Evolutionary conservation across 2,888 invertebrate species (phyloP).

Genomic region (Ptilodon capucinus): DNA sequence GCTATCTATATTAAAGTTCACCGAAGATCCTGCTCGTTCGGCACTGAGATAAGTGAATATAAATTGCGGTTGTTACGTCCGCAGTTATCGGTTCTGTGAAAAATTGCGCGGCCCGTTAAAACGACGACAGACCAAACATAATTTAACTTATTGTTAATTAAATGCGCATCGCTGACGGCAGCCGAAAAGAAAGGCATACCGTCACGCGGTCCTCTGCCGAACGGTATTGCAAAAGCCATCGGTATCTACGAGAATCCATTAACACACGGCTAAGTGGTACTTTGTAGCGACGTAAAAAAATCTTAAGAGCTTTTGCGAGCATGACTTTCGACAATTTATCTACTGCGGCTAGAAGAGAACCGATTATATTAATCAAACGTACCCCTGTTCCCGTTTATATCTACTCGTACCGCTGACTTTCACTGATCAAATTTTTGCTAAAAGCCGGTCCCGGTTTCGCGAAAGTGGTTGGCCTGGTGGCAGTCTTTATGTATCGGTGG

Average conservation of each 20-base stretch:
- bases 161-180: constrained; percentile 16
- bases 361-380: constrained; percentile 54
- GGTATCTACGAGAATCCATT: constrained; percentile 9
- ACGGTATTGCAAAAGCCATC: constrained; percentile 7
- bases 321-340: constrained; percentile 22
- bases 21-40: constrained; percentile 18
- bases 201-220: constrained; percentile 5
- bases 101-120: constrained; percentile 21
- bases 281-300: constrained; percentile 7
- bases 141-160: constrained; percentile 30
- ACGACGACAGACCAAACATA: constrained; percentile 15
- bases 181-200: constrained; percentile 17
- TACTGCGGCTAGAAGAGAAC: constrained; percentile 34
- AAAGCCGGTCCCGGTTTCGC: constrained; percentile 77
- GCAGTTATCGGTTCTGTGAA: constrained; percentile 23
- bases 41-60: constrained; percentile 25
- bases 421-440: constrained; percentile 82
- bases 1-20: constrained; percentile 21
- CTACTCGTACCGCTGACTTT: constrained; percentile 65
- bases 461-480: constrained; percentile 75
- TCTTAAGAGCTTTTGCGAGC: constrained; percentile 12
- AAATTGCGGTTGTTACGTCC: constrained; percentile 26
- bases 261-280: constrained; percentile 4
- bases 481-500: constrained; percentile 42
- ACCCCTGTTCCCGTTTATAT: constrained; percentile 44